These are phyloP conservation scores for Proisotoma minuta DNA, from an alignment of 2,888 invertebrate genomes.

Conservation along the genomic window DNA sequence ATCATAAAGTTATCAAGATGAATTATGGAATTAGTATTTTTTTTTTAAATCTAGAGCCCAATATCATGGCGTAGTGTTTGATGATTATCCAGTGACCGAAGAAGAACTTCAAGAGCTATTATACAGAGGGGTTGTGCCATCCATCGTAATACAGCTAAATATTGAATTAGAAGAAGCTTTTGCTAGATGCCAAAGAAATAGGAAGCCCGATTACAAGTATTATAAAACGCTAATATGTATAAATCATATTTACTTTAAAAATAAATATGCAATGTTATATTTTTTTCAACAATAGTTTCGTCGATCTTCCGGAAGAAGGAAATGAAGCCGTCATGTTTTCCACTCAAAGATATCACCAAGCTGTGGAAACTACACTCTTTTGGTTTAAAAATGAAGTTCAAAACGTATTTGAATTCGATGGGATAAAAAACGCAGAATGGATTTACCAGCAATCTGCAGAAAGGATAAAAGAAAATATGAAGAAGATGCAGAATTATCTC, in stretches of 20 bases:
- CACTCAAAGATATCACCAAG: slow-evolving; percentile 13
- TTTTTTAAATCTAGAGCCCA: slow-evolving; percentile 31
- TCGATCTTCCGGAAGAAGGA: slow-evolving; percentile 15
- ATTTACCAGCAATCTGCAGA: slow-evolving; percentile 22
- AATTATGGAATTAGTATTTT: neutral
- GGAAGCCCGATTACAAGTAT: slow-evolving; percentile 20
- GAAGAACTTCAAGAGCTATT: slow-evolving; percentile 36
- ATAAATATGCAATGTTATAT: neutral
- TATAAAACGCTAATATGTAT: neutral
- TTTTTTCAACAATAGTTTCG: slow-evolving; percentile 1
- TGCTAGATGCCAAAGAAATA: slow-evolving; percentile 16
- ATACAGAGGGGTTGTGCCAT: slow-evolving; percentile 39
- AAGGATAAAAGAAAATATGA: slow-evolving; percentile 12
- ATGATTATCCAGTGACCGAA: slow-evolving; percentile 35
- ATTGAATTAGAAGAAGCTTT: slow-evolving; percentile 26
- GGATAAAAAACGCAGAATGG: slow-evolving; percentile 21
- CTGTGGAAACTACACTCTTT: slow-evolving; percentile 13
- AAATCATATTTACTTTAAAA: neutral
- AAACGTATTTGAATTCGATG: slow-evolving; percentile 28
- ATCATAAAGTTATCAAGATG: neutral
- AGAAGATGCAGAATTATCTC: slow-evolving; percentile 22
- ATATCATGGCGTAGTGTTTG: slow-evolving; percentile 40
- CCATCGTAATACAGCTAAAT: slow-evolving; percentile 30
- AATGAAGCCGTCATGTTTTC: slow-evolving; percentile 14
- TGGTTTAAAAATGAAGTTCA: slow-evolving; percentile 35